Conservation (phyloP, 2,797 vertebrate genomes). For the Eospalax fontanierii region DNA sequence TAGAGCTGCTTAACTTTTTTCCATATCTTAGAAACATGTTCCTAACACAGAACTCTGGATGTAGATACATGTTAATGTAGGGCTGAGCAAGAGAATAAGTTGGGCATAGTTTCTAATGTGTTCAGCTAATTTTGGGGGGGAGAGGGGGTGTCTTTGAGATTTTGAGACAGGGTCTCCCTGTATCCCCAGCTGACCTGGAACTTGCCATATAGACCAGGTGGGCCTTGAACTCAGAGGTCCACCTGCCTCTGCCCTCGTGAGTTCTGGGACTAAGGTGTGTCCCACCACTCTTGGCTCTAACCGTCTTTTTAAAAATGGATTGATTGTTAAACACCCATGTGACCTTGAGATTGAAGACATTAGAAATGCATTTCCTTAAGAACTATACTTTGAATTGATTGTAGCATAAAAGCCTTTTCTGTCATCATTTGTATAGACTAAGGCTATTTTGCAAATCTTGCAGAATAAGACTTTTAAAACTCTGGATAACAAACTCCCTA, state of each 20-base stretch:
- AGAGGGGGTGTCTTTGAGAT: too few species aligned
- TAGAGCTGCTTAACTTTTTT: neutral
- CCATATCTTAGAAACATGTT: neutral
- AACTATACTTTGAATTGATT: slow-evolving; percentile 44
- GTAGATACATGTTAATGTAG: neutral
- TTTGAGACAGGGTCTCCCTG: too few species aligned
- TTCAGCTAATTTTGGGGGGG: slow-evolving; percentile 43
- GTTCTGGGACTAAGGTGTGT: too few species aligned
- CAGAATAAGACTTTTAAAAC: neutral
- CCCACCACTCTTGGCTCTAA: too few species aligned
- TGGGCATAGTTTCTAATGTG: neutral
- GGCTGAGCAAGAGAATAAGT: neutral
- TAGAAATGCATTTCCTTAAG: slow-evolving; percentile 10
- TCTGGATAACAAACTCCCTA: slow-evolving; percentile 47
- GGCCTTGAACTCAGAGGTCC: too few species aligned
- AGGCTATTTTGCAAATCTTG: slow-evolving; percentile 47
- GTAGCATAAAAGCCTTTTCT: slow-evolving; percentile 2
- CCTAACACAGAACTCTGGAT: neutral
- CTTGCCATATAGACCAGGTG: too few species aligned
- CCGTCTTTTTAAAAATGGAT: neutral
- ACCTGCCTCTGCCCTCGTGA: too few species aligned
- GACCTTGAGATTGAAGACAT: neutral
- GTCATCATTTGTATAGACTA: slow-evolving; percentile 10
- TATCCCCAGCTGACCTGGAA: too few species aligned
- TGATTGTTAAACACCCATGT: neutral